Evolutionary conservation across 2,888 invertebrate species (phyloP).

Genomic region (Nineta flava): DNA sequence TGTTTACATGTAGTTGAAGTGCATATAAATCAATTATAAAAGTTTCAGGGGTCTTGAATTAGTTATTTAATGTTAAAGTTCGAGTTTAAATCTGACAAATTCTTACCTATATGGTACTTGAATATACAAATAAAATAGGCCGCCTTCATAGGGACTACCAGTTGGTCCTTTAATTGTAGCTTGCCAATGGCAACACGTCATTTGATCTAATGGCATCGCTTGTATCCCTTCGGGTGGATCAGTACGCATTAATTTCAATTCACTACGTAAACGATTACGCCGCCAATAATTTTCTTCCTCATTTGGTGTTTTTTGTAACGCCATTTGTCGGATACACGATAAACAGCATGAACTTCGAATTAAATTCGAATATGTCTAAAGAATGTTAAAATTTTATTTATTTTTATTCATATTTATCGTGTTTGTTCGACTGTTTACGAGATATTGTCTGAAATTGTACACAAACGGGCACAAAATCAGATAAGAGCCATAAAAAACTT

Average conservation of each 20-base stretch:
- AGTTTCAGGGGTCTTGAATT: no score
- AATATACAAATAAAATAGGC: constrained; percentile 77
- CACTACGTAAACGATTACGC: constrained; percentile 59
- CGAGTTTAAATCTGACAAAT: background rate
- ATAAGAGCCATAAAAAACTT: no score
- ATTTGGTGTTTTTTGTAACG: constrained; percentile 47
- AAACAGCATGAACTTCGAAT: constrained; percentile 74
- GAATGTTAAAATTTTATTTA: no score
- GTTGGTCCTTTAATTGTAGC: constrained; percentile 83
- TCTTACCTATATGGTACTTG: constrained; percentile 67
- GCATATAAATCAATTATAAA: no score
- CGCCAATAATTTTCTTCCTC: constrained; percentile 70
- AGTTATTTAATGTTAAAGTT: no score
- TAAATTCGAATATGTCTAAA: constrained; percentile 45
- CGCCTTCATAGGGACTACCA: constrained; percentile 89
- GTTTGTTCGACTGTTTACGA: no score
- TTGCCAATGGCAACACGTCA: constrained; percentile 76
- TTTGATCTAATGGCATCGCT: constrained; percentile 62
- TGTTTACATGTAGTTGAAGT: no score
- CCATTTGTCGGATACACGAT: constrained; percentile 75
- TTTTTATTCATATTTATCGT: no score
- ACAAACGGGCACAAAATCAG: no score
- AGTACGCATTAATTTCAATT: constrained; percentile 49
- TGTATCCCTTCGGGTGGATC: constrained; percentile 79
- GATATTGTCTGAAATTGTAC: no score